These are phyloP conservation scores for Plodia interpunctella DNA, from an alignment of 1,140 invertebrate genomes.

Conservation along the genomic window DNA sequence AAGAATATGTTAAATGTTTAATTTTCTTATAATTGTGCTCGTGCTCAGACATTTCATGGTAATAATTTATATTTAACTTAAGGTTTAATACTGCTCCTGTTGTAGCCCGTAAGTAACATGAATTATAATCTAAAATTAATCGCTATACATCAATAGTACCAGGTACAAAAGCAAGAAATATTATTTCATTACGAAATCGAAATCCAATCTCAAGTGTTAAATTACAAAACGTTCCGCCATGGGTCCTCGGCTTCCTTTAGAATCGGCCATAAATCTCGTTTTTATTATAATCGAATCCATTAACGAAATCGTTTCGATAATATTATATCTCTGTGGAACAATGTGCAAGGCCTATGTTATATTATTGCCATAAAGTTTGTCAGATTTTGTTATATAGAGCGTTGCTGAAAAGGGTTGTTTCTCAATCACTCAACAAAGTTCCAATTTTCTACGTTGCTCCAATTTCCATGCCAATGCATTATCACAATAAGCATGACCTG, in stretches of 20 bases:
- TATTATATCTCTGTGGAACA: neutral
- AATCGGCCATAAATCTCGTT: constrained; percentile 9
- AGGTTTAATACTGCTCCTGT: no score
- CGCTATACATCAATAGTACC: no score
- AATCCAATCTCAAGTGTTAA: neutral
- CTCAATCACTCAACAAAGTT: neutral
- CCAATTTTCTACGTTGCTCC: no score
- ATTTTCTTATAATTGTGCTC: no score
- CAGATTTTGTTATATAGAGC: neutral
- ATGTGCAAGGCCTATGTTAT: constrained; percentile 8
- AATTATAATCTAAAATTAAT: no score
- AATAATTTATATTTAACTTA: no score
- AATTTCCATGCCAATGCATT: no score
- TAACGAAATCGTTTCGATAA: constrained; percentile 9
- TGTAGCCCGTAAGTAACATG: no score
- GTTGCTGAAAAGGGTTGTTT: neutral
- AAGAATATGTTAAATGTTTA: no score
- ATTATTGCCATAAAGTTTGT: neutral
- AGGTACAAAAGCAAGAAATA: neutral
- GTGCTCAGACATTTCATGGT: no score
- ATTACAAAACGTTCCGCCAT: constrained; percentile 8
- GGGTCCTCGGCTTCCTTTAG: neutral
- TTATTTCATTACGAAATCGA: neutral
- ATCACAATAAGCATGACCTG: no score
- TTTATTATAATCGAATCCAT: constrained; percentile 17